These are phyloP conservation scores for Anas platyrhynchos DNA, from an alignment of 2,113 vertebrate genomes.

Conservation along the genomic window DNA sequence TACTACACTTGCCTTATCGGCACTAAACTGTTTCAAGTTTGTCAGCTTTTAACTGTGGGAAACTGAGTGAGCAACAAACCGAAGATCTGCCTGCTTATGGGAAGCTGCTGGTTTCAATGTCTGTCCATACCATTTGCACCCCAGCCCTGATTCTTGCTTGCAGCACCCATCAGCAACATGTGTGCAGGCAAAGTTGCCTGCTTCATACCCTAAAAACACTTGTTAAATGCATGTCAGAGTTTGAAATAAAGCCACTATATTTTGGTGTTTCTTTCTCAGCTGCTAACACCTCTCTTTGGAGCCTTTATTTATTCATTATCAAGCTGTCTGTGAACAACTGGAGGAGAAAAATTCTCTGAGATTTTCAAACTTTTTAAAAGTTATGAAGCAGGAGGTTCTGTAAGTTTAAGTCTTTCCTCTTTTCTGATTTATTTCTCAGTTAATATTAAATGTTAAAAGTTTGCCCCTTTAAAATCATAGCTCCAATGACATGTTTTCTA, in stretches of 20 bases:
- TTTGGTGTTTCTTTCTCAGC: background rate
- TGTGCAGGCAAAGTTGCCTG: background rate
- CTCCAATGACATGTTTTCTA: background rate
- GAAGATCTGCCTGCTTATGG: constrained; percentile 6
- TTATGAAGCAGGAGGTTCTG: background rate
- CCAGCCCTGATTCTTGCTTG: background rate
- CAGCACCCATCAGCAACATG: background rate
- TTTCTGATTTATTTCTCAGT: background rate
- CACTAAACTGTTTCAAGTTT: constrained; percentile 30
- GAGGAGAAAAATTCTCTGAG: background rate
- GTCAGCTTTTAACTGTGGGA: constrained; percentile 52
- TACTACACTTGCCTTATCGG: background rate
- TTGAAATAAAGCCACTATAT: background rate
- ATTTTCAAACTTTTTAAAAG: background rate
- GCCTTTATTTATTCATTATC: background rate
- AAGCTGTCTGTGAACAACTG: background rate
- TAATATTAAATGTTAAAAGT: background rate
- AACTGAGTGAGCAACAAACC: background rate
- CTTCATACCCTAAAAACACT: background rate
- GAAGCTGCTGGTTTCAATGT: background rate
- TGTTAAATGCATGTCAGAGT: background rate
- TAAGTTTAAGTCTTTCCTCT: background rate
- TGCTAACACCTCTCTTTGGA: background rate
- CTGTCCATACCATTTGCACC: background rate
- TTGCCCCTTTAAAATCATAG: background rate